Base-by-base conservation (phyloP, 2,888 invertebrate species). In the Sussaba pulchella region DNA sequence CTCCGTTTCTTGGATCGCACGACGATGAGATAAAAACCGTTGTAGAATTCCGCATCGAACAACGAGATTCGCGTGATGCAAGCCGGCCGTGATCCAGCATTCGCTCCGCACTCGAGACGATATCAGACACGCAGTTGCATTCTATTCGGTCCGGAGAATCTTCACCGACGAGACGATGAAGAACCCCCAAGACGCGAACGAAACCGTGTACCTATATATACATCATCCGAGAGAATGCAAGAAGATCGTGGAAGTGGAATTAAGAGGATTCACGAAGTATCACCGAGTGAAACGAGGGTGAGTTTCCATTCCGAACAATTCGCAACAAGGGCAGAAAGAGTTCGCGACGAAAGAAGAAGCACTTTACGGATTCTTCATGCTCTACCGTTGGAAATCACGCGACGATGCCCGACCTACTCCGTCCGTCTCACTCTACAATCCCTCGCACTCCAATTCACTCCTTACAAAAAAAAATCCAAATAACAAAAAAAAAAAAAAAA, bases 321-420 rank as follows among this genome's bases (percentile, higher is more conserved):
- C 47, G 8, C 57, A 52, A 50, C 39, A 41, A 36, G 17, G 24
- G n/a, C 9, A 54, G 41, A 69, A 39, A 54, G 57, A 50, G 17
- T 47, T 67, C 47, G 50, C 43, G 63, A 67, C 67, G 67, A 50
- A 39, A 50, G 74, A 66, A 66, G 74, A 67, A 75, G 74, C 74
- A 75, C 74, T 75, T 67, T 75, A 75, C 74, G 74, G 74, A 75
- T 75, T 67, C 66, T 64, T n/a, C 54, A 59, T 67, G 59, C 67
- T 57, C 45, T 75, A 75, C 66, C 59, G 74, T 75, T 59, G 67
- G 74, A 67, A 67, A 75, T 75, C 74, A 75, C 74, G 66, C 74
- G 74, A 75, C 67, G 73, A 67, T 61, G 66, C 57, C 4, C 64
- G 24, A 9, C n/a, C n/a, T n/a, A 26, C 17, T 26, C 19, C 41